These are phyloP conservation scores for Apamea sordens DNA, from an alignment of 2,888 invertebrate genomes.

Conservation along the genomic window DNA sequence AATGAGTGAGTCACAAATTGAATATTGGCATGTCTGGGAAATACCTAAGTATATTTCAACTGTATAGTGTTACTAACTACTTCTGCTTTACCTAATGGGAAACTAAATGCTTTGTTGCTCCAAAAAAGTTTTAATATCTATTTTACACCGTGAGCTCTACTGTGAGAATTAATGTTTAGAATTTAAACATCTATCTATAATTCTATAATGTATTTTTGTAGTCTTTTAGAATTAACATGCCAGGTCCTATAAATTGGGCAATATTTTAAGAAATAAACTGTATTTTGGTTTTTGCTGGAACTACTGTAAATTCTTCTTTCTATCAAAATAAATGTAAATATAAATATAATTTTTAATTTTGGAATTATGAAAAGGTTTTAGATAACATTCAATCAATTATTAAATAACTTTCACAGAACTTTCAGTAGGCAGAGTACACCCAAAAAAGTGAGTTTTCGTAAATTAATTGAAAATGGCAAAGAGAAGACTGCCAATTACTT, in stretches of 20 bases:
- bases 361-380: neutral
- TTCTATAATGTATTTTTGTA: neutral
- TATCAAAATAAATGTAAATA: slow-evolving; percentile 25
- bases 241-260: slow-evolving; percentile 15
- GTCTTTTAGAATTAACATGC: slow-evolving; percentile 29
- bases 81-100: slow-evolving; percentile 66
- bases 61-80: slow-evolving; percentile 59
- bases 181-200: neutral
- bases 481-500: slow-evolving; percentile 90
- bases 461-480: slow-evolving; percentile 86
- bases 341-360: neutral
- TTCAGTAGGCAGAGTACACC: slow-evolving; percentile 87
- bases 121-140: neutral
- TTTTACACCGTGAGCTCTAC: neutral
- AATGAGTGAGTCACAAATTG: slow-evolving; percentile 86
- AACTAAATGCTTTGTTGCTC: slow-evolving; percentile 64
- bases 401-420: slow-evolving; percentile 71
- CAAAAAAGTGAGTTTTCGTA: slow-evolving; percentile 86
- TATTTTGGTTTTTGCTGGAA: neutral
- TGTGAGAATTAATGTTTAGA: neutral
- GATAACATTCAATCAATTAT: slow-evolving; percentile 3
- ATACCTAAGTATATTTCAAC: slow-evolving; percentile 61
- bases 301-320: slow-evolving; percentile 9
- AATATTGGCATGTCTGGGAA: slow-evolving; percentile 84
- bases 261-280: slow-evolving; percentile 5